phyloP scores from a whole-genome alignment of 2,113 vertebrate species.

The Cephalopterus ornatus region DNA sequence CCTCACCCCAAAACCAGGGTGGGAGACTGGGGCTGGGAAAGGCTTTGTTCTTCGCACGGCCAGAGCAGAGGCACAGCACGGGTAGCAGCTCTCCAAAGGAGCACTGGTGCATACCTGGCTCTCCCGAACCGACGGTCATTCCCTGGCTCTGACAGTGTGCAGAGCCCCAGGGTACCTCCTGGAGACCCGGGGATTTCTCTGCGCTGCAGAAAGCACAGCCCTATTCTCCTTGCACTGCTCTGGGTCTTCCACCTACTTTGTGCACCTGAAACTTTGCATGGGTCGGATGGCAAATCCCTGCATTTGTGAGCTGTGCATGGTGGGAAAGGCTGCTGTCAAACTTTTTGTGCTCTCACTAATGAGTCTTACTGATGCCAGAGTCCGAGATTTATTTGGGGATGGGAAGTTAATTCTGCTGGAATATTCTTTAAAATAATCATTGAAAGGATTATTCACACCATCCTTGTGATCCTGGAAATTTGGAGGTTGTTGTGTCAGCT shows the following conservation, averaged over 20 bases:
- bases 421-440: not conserved
- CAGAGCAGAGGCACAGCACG: not conserved
- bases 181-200: not conserved
- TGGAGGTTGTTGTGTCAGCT: not conserved
- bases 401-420: not conserved
- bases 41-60: not conserved
- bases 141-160: fast-evolving
- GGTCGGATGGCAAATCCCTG: not conserved
- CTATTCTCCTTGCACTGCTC: not conserved
- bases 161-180: not conserved
- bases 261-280: not conserved
- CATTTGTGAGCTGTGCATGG: not conserved
- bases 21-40: not conserved
- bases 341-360: not conserved
- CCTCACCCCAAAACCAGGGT: not conserved
- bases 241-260: not conserved
- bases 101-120: fast-evolving
- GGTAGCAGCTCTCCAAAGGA: not conserved
- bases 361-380: not conserved
- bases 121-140: fast-evolving
- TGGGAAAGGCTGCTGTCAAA: not conserved
- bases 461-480: not conserved
- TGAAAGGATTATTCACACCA: not conserved
- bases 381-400: not conserved
- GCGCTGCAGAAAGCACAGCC: fast-evolving